Conservation (phyloP, 2,113 vertebrate species). For the Dasyornis broadbenti region DNA sequence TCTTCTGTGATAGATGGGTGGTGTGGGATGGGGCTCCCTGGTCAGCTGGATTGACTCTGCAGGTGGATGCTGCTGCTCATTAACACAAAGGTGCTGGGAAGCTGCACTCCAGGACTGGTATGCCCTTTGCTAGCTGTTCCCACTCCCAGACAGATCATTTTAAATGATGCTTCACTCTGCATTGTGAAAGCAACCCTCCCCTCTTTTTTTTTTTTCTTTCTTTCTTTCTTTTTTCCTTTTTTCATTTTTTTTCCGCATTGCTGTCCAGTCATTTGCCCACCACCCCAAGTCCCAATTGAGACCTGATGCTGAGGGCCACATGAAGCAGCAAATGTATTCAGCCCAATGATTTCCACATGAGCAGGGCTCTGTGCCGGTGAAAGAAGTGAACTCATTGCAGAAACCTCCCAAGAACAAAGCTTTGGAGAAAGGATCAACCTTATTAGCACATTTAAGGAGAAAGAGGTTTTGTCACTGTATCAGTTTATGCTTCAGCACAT, state of each 20-base stretch:
- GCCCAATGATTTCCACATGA: slow-evolving; percentile 48
- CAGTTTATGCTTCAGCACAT: slow-evolving; percentile 50
- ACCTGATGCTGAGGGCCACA: background rate
- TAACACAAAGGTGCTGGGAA: background rate
- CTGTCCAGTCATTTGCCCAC: background rate
- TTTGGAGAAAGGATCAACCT: slow-evolving; percentile 54
- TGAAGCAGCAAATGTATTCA: background rate
- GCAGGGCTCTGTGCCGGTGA: background rate
- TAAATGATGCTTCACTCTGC: background rate
- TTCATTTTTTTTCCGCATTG: fast-evolving
- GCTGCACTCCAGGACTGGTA: background rate
- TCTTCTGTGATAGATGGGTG: fast-evolving
- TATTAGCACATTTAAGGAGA: slow-evolving; percentile 62
- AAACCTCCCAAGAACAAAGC: slow-evolving; percentile 50
- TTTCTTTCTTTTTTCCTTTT: fast-evolving
- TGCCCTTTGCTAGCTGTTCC: background rate
- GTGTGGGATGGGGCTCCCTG: background rate
- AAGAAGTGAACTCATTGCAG: slow-evolving; percentile 54
- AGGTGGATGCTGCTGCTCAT: background rate
- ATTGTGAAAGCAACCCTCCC: background rate
- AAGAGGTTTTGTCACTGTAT: slow-evolving; percentile 60
- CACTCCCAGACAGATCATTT: background rate
- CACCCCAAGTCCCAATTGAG: slow-evolving; percentile 19
- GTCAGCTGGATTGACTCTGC: background rate
- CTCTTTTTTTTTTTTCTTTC: background rate